Conservation (phyloP, 2,797 vertebrate species). For the Chaenodraco wilsoni region DNA sequence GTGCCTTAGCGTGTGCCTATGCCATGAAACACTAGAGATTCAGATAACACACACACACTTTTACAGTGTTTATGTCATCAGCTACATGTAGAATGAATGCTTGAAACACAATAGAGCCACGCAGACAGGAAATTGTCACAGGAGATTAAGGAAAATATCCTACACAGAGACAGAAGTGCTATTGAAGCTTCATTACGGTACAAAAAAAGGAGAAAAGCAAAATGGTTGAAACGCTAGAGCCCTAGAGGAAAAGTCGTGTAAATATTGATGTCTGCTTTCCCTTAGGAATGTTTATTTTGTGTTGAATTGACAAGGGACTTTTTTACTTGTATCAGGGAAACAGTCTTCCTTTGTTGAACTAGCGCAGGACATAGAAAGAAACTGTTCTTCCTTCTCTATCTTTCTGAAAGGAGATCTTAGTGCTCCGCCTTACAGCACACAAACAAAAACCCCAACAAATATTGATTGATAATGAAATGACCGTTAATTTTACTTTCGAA, state of each 20-base stretch:
- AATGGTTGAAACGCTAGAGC: constrained; percentile 39
- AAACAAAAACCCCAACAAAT: constrained; percentile 36
- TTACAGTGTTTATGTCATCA: constrained; percentile 7
- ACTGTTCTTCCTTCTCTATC: constrained; percentile 60
- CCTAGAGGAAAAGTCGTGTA: constrained; percentile 40
- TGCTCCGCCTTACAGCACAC: constrained; percentile 64
- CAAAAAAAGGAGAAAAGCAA: constrained; percentile 12
- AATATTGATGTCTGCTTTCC: constrained; percentile 49
- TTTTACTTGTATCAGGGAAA: constrained; percentile 82
- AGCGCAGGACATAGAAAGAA: constrained; percentile 81
- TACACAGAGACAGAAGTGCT: constrained; percentile 13
- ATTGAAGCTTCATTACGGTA: constrained; percentile 5
- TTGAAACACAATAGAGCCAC: constrained; percentile 23
- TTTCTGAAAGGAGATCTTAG: constrained; percentile 47
- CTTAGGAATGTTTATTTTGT: constrained; percentile 61
- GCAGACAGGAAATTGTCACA: constrained; percentile 40
- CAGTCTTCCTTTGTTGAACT: constrained; percentile 82
- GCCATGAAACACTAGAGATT: constrained; percentile 59
- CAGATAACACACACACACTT: constrained; percentile 37
- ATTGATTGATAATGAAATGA: constrained; percentile 43
- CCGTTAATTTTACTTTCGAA: constrained; percentile 40
- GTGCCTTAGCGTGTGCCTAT: constrained; percentile 77
- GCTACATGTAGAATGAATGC: constrained; percentile 9
- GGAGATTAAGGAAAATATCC: constrained; percentile 24
- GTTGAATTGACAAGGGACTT: constrained; percentile 78